Conservation (phyloP, 2,888 invertebrate genomes). For the Archaeoteleia sp. region DNA sequence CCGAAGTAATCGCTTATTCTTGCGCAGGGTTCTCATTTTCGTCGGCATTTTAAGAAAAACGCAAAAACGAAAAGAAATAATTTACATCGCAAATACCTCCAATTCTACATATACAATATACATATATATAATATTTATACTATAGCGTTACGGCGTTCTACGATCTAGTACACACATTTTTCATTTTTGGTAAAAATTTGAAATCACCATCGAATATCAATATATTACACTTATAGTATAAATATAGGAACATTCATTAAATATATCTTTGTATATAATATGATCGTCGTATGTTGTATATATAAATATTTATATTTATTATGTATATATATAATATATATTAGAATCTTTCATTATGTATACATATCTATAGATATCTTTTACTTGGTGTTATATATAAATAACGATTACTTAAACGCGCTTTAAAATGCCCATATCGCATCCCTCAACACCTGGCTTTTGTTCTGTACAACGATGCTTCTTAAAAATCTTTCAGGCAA, state of each 20-base stretch:
- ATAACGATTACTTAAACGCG: conserved; percentile 66
- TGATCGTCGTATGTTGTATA: conserved; percentile 65
- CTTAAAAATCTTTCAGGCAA: too few species aligned
- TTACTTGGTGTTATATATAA: conserved; percentile 72
- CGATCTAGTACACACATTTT: conserved; percentile 65
- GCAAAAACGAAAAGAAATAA: conserved; percentile 17
- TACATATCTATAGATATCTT: conserved; percentile 63
- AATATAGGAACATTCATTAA: conserved; percentile 76
- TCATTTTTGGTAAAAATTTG: conserved; percentile 71
- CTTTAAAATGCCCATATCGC: conserved; percentile 70
- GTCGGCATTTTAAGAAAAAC: conserved; percentile 34
- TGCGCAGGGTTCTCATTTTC: conserved; percentile 37
- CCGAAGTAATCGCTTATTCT: conserved; percentile 34
- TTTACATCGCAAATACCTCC: conserved; percentile 31
- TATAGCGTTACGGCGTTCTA: conserved; percentile 50
- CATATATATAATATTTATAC: conserved; percentile 34
- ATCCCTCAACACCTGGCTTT: conserved; percentile 65
- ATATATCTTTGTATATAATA: conserved; percentile 71
- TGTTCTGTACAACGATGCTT: conserved; percentile 1
- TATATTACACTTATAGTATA: conserved; percentile 73
- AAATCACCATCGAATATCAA: conserved; percentile 73
- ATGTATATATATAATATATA: conserved; percentile 58
- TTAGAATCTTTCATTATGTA: conserved; percentile 58
- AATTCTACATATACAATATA: conserved; percentile 36
- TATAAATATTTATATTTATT: conserved; percentile 58